Percentiles rank a stretch among this genome's conserved stretches.
These are phyloP conservation scores for Podilymbus podiceps DNA, from an alignment of 2,113 vertebrate genomes.

Conservation along the genomic window DNA sequence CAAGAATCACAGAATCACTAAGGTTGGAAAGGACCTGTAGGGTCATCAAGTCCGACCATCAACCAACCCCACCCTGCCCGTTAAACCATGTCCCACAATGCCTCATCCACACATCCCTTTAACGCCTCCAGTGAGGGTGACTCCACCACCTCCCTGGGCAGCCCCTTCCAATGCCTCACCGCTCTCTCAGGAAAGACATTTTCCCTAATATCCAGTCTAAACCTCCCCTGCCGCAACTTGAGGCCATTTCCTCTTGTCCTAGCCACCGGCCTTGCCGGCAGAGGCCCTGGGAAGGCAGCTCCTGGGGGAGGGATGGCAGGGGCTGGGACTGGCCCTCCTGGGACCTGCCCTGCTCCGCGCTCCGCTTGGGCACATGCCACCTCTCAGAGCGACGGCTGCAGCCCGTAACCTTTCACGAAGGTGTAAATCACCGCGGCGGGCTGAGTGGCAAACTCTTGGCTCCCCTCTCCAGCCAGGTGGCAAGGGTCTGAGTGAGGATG, in stretches of 20 bases:
- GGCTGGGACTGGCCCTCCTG: neutral
- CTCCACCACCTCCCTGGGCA: too few species aligned
- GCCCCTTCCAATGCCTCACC: too few species aligned
- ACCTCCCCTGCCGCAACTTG: too few species aligned
- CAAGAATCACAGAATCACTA: neutral
- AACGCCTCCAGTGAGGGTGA: too few species aligned
- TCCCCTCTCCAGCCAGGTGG: neutral
- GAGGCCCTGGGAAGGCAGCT: neutral
- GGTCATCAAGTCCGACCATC: too few species aligned
- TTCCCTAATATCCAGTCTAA: too few species aligned
- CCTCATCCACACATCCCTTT: too few species aligned
- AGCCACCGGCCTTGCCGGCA: neutral
- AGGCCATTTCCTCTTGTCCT: too few species aligned
- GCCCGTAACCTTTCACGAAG: neutral
- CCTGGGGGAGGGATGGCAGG: neutral
- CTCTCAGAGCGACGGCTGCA: fast-evolving
- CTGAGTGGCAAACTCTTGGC: neutral
- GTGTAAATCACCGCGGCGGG: neutral
- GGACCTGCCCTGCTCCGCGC: fast-evolving
- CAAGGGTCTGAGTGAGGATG: neutral
- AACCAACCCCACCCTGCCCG: too few species aligned
- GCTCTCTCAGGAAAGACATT: too few species aligned
- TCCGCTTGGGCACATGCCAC: neutral
- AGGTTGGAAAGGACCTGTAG: too few species aligned
- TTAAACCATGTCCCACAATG: too few species aligned